Base-by-base conservation (phyloP, 1,140 invertebrate genomes). In the Gonioctena quinquepunctata region DNA sequence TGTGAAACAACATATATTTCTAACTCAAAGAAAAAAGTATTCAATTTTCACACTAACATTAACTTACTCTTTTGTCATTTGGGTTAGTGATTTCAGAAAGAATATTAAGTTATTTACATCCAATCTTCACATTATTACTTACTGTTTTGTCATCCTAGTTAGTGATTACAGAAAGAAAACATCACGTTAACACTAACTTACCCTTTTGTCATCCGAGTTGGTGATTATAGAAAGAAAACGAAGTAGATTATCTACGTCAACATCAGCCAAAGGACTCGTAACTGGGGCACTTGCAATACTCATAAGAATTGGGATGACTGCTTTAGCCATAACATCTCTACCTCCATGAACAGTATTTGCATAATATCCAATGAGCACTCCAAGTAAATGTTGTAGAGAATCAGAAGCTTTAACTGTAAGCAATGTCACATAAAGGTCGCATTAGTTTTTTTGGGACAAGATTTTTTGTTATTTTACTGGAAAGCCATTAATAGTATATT, bases 301-400 rank as follows among this genome's bases (percentile, higher is more conserved):
- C n/a, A 84, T 83, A 4, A 92, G 69, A 0, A 89, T 90, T 0
- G 88, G 87, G 3, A 91, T 71, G 63, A 91, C 87, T 1, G 88
- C 85, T 65, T 87, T 85, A 71, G 88, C 87, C 3, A 91, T 76
- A 42, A 87, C 81, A 33, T 86, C 82, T 62, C 88, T 87, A 1
- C 61, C 67, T 23, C 50, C 50, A 50, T 62, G 25, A 57, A 72
- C 60, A 0, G 19, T 42, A 19, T 27, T 64, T 2, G 56, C 49
- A 28, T 65, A 77, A 3, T 50, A 25, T 18, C 61, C 64, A 18
- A 79, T 68, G 4, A 74, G 23, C 2, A 54, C 4, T 2, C 76
- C 73, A 11, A 79, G 56, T 21, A 62, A 49, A 50, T 71, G 66
- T 28, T 76, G 72, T 4, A 69, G 21, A 49, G 22, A 60, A 25